Evolutionary conservation across 2,797 vertebrate species (phyloP).

Genomic region (Gallinago solitaria): DNA sequence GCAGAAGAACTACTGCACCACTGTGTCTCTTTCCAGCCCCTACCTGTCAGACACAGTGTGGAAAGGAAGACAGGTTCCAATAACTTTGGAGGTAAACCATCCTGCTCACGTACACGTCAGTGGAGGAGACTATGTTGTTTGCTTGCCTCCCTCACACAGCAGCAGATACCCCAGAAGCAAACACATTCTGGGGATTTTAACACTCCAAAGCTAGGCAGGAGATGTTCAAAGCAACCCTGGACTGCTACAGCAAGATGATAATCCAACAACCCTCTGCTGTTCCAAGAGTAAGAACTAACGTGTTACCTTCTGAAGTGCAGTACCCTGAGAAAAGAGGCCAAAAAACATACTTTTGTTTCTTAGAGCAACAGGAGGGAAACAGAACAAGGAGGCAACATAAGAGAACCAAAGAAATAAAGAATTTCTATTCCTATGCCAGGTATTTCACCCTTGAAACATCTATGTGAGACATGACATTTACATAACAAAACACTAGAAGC

Average conservation of each 20-base stretch:
- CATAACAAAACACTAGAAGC: background rate
- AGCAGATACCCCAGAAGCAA: background rate
- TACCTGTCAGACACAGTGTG: rapidly evolving
- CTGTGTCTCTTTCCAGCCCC: background rate
- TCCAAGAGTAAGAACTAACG: background rate
- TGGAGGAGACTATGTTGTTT: background rate
- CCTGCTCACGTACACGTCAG: background rate
- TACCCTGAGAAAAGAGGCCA: background rate
- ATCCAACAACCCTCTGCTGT: background rate
- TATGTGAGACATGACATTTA: background rate
- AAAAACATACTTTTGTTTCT: background rate
- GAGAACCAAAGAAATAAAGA: background rate
- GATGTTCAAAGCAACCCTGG: background rate
- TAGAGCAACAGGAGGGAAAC: background rate
- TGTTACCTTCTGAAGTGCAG: background rate
- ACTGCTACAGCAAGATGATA: background rate
- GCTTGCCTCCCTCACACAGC: background rate
- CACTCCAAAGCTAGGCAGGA: background rate
- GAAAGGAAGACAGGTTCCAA: background rate
- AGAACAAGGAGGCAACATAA: background rate
- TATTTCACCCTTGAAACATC: background rate
- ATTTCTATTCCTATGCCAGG: background rate
- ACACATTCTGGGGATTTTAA: background rate
- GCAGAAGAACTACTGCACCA: background rate
- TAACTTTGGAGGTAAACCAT: background rate